Conservation (phyloP, 2,797 vertebrate genomes). For the Peromyscus eremicus region DNA sequence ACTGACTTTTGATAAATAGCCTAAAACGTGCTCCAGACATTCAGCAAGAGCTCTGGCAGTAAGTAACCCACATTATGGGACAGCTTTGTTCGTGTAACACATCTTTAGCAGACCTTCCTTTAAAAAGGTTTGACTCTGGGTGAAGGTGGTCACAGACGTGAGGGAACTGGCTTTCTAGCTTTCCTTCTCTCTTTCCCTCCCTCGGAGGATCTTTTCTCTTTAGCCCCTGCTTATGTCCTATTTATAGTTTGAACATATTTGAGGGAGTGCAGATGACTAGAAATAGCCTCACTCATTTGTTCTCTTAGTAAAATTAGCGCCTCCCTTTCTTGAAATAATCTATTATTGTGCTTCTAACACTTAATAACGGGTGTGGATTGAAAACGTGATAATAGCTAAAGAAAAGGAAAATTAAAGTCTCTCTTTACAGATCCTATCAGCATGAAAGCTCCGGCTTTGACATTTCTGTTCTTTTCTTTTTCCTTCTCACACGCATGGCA, state of each 20-base stretch:
- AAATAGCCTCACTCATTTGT: not conserved
- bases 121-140: slow-evolving; percentile 48
- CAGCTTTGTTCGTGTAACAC: slow-evolving; percentile 21
- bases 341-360: not conserved
- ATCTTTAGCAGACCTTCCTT: slow-evolving; percentile 46
- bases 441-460: slow-evolving; percentile 24
- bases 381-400: slow-evolving; percentile 44
- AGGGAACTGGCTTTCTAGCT: not conserved
- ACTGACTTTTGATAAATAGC: slow-evolving; percentile 36
- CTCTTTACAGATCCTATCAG: slow-evolving; percentile 62
- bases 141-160: not conserved
- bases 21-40: slow-evolving; percentile 38
- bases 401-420: not conserved
- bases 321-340: slow-evolving; percentile 49
- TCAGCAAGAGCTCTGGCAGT: slow-evolving; percentile 60
- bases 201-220: not conserved
- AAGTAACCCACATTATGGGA: slow-evolving; percentile 64
- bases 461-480: slow-evolving; percentile 66
- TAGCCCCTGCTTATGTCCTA: not conserved
- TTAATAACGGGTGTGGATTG: slow-evolving; percentile 23
- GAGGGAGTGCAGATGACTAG: not conserved
- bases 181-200: not conserved
- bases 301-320: slow-evolving; percentile 38
- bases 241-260: not conserved
- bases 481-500: slow-evolving; percentile 1